These are phyloP conservation scores for Ctenicera cuprea DNA, from an alignment of 2,888 invertebrate species.

Conservation along the genomic window DNA sequence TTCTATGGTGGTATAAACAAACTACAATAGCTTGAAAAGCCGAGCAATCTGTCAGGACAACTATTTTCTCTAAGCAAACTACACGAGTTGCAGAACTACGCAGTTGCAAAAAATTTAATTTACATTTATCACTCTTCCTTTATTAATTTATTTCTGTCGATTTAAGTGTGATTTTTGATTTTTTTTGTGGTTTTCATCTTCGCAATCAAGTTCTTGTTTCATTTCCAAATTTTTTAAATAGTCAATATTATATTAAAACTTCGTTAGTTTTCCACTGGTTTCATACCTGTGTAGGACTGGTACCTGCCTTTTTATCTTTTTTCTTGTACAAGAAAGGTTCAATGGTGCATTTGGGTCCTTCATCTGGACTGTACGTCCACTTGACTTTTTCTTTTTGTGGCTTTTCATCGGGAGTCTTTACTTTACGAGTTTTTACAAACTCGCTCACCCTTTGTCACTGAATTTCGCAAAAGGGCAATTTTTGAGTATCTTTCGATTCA, in stretches of 20 bases:
- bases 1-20: conserved; percentile 16
- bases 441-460: conserved; percentile 83
- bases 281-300: conserved; percentile 71
- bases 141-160: conserved; percentile 10
- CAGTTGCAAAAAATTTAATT: conserved; percentile 24
- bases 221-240: background rate
- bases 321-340: conserved; percentile 69
- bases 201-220: conserved; percentile 4
- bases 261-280: conserved; percentile 43
- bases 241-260: conserved; percentile 45
- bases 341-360: conserved; percentile 71
- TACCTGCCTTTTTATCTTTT: conserved; percentile 66
- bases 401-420: conserved; percentile 71
- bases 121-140: conserved; percentile 20
- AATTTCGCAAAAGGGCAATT: conserved; percentile 83
- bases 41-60: conserved; percentile 6
- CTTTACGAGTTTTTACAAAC: conserved; percentile 73
- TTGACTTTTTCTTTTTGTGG: conserved; percentile 69
- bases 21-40: conserved; percentile 11
- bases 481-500: conserved; percentile 80
- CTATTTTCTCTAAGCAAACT: conserved; percentile 17
- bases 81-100: background rate
- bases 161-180: conserved; percentile 10
- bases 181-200: background rate
- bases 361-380: conserved; percentile 72